Conservation (phyloP, 2,888 invertebrate species). For the Meiosimyza decipiens region DNA sequence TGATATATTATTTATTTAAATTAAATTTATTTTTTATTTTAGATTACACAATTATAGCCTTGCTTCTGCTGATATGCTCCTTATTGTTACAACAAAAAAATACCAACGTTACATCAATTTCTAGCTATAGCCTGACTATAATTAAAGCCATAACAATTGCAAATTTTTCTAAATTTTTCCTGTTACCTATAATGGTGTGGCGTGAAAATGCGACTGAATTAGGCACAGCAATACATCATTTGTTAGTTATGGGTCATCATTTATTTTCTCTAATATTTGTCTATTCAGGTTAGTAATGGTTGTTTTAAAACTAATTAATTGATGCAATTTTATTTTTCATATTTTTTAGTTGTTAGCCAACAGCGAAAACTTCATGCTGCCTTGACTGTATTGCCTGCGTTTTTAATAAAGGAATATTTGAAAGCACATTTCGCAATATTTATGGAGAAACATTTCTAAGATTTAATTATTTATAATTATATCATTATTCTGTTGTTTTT, state of each 20-base stretch:
- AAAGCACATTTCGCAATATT: constrained; percentile 49
- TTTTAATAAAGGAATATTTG: constrained; percentile 56
- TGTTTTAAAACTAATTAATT: background rate
- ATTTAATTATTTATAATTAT: constrained; percentile 36
- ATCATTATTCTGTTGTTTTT: background rate
- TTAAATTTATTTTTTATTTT: background rate
- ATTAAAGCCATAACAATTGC: constrained; percentile 73
- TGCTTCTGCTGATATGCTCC: constrained; percentile 46
- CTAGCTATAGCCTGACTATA: constrained; percentile 52
- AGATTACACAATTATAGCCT: constrained; percentile 54
- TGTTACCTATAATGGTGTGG: constrained; percentile 76
- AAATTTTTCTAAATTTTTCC: constrained; percentile 71
- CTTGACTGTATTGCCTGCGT: constrained; percentile 53
- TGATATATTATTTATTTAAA: background rate
- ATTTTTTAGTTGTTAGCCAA: constrained; percentile 44
- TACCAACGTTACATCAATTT: constrained; percentile 17
- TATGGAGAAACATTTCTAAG: constrained; percentile 49
- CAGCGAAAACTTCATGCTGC: constrained; percentile 48
- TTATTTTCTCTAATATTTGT: constrained; percentile 73
- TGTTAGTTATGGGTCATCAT: constrained; percentile 74
- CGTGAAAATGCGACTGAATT: constrained; percentile 64
- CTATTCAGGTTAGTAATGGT: constrained; percentile 70
- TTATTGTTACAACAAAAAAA: constrained; percentile 38
- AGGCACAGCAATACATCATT: constrained; percentile 68
- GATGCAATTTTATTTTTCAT: constrained; percentile 19